Percentiles rank a stretch among this genome's conserved stretches.
phyloP scores from a whole-genome alignment of 1,140 invertebrate genomes.

The Macrobrachium nipponense region DNA sequence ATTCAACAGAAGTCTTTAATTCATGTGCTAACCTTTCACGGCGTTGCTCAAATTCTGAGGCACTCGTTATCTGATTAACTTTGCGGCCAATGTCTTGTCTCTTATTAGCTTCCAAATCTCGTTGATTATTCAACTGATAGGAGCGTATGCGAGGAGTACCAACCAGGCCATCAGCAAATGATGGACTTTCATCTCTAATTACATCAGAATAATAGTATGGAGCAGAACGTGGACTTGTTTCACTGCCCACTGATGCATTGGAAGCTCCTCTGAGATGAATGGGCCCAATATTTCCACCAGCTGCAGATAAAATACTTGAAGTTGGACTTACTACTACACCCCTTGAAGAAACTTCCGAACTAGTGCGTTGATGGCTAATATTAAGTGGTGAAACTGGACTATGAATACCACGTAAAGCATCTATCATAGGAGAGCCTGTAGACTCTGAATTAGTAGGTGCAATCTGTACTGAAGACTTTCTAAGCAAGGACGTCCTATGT shows the following conservation, averaged over 20 bases:
- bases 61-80: conserved; percentile 77
- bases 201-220: conserved; percentile 65
- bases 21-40: conserved; percentile 55
- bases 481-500: conserved; percentile 41
- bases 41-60: conserved; percentile 53
- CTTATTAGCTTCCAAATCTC: conserved; percentile 71
- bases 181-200: conserved; percentile 53
- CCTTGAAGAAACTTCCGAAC: conserved; percentile 54
- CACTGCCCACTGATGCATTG: conserved; percentile 60
- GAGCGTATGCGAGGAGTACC: conserved; percentile 55
- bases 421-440: conserved; percentile 50
- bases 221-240: conserved; percentile 63
- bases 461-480: conserved; percentile 33
- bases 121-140: conserved; percentile 65
- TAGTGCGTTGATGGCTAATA: conserved; percentile 51
- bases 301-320: conserved; percentile 48
- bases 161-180: conserved; percentile 32
- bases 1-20: conserved; percentile 64
- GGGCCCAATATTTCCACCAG: conserved; percentile 25
- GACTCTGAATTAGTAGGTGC: conserved; percentile 26
- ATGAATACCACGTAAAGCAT: conserved; percentile 52
- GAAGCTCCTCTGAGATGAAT: conserved; percentile 55
- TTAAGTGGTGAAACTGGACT: conserved; percentile 38
- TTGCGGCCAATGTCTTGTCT: conserved; percentile 81
- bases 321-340: conserved; percentile 57